phyloP scores from a whole-genome alignment of 2,113 vertebrate species.

The Nesospiza acunhae region DNA sequence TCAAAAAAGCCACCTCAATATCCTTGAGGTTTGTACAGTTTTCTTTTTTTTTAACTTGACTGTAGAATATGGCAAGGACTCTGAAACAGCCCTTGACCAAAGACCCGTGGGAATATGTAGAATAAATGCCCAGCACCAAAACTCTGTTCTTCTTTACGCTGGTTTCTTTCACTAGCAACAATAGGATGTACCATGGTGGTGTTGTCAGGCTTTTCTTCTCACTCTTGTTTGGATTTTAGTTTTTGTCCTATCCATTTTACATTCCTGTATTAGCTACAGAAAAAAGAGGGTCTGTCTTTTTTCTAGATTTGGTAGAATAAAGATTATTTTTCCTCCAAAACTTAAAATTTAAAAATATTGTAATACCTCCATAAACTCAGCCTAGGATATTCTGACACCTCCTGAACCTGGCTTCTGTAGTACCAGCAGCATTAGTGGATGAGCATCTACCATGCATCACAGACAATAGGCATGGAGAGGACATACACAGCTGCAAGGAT shows the following conservation, averaged over 20 bases:
- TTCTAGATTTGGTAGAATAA: not conserved
- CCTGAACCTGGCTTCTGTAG: not conserved
- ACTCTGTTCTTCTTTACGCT: not conserved
- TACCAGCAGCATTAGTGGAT: not conserved
- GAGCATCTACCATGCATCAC: no score
- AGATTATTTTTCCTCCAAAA: not conserved
- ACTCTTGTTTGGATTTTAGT: not conserved
- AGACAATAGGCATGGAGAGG: not conserved
- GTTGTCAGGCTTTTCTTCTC: not conserved
- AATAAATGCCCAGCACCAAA: not conserved
- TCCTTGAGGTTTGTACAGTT: not conserved
- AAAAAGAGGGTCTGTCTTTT: not conserved
- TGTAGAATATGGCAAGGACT: not conserved
- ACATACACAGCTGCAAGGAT: not conserved
- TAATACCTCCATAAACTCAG: not conserved
- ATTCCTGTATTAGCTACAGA: not conserved
- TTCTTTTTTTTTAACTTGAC: not conserved
- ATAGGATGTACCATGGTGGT: not conserved
- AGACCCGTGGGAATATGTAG: rapidly evolving
- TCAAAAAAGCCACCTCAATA: not conserved
- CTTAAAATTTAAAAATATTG: not conserved
- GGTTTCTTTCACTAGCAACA: not conserved
- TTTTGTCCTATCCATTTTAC: not conserved
- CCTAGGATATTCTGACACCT: not conserved
- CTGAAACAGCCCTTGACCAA: not conserved